phyloP scores from a whole-genome alignment of 2,113 vertebrate species.

The Noctilio leporinus region DNA sequence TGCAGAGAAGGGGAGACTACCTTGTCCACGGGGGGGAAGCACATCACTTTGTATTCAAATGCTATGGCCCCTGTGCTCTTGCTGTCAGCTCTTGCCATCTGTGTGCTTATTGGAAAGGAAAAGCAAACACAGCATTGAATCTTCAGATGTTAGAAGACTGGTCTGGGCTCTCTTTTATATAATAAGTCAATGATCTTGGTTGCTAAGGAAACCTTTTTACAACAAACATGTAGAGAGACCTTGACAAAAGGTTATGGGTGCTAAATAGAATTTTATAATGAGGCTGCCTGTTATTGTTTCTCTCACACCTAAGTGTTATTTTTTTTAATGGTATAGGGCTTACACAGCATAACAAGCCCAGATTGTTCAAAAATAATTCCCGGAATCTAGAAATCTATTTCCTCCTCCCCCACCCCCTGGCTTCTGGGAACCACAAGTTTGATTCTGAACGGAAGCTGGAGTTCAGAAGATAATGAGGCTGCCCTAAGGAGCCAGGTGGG shows the following conservation, averaged over 20 bases:
- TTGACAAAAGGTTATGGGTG: neutral
- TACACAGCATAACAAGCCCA: neutral
- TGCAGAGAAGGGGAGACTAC: neutral
- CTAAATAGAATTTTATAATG: neutral
- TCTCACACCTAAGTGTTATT: neutral
- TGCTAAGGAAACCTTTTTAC: conserved; percentile 51
- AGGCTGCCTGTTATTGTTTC: neutral
- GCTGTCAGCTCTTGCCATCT: neutral
- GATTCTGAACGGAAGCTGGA: neutral
- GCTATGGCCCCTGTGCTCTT: neutral
- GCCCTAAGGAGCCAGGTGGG: neutral
- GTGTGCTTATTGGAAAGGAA: neutral
- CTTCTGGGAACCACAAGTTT: neutral
- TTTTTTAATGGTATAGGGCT: neutral
- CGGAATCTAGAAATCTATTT: neutral
- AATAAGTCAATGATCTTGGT: conserved; percentile 22
- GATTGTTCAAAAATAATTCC: neutral
- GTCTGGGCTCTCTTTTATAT: conserved; percentile 5
- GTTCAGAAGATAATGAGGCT: neutral
- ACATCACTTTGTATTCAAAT: neutral
- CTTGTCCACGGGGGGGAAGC: too few species aligned
- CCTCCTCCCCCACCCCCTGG: too few species aligned
- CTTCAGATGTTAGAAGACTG: neutral
- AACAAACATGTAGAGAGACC: conserved; percentile 16
- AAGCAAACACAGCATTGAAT: neutral